Percentiles rank a stretch among this genome's conserved stretches.
phyloP scores from a whole-genome alignment of 2,113 vertebrate genomes.

The Leucopsar rothschildi region DNA sequence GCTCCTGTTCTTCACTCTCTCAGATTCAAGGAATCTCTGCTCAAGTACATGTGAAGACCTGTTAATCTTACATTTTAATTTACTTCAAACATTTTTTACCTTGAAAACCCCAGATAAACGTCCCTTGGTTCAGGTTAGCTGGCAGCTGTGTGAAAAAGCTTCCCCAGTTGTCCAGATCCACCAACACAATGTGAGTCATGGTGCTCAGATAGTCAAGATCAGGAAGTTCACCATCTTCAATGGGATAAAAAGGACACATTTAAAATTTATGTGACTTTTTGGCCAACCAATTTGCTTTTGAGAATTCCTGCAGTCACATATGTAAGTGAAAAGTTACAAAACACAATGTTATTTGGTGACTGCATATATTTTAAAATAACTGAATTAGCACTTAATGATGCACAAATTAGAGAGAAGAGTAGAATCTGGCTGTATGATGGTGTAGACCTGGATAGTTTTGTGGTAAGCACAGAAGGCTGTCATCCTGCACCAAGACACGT shows the following conservation, averaged over 20 bases:
- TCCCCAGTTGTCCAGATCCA: constrained; percentile 85
- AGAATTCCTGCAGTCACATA: not conserved
- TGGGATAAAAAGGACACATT: not conserved
- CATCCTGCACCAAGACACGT: not conserved
- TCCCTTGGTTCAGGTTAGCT: constrained; percentile 80
- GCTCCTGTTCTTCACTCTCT: not conserved
- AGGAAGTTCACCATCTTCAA: constrained; percentile 72
- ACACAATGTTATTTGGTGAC: not conserved
- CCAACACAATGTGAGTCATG: constrained; percentile 83
- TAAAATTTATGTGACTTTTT: not conserved
- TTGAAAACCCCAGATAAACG: constrained; percentile 85
- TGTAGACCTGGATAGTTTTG: not conserved
- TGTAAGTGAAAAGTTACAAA: not conserved
- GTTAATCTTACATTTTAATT: not conserved
- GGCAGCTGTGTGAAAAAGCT: constrained; percentile 78
- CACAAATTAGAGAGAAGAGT: not conserved
- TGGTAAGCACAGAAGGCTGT: not conserved
- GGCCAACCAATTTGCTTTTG: not conserved
- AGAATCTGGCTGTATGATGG: not conserved
- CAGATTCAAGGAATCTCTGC: not conserved
- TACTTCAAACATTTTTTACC: constrained; percentile 64
- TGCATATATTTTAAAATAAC: not conserved
- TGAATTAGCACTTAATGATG: not conserved
- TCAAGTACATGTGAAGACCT: not conserved
- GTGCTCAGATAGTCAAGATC: constrained; percentile 81